Conservation (phyloP, 2,888 invertebrate genomes). For the Metacarcinus magister region DNA sequence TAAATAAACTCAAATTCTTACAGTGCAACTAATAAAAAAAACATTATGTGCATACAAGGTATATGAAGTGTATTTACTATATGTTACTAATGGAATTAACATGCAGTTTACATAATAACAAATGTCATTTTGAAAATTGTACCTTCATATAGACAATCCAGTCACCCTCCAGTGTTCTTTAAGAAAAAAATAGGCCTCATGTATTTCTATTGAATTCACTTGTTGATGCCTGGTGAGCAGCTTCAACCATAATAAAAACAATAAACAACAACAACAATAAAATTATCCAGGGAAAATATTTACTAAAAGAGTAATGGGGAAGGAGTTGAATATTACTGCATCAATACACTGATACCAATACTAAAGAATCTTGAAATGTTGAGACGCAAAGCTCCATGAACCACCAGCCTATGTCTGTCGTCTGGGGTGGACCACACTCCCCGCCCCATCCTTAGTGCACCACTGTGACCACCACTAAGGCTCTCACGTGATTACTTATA, state of each 20-base stretch:
- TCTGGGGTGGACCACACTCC: too few relatives aligned
- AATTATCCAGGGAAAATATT: too few relatives aligned
- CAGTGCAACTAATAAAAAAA: not conserved
- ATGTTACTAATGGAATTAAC: not conserved
- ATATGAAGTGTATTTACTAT: not conserved
- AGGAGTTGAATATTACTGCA: too few relatives aligned
- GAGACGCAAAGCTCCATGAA: too few relatives aligned
- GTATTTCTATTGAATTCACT: not conserved
- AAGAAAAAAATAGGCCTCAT: not conserved
- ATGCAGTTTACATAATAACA: not conserved
- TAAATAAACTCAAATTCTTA: not conserved
- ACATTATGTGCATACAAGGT: not conserved
- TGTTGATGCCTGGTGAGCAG: not conserved
- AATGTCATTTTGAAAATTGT: not conserved
- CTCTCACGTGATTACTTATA: not conserved
- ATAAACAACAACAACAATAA: not conserved
- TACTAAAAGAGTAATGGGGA: too few relatives aligned
- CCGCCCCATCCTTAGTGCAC: too few relatives aligned
- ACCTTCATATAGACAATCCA: not conserved
- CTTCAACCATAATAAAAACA: too few relatives aligned
- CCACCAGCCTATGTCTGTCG: too few relatives aligned
- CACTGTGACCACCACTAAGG: not conserved
- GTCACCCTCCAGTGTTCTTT: not conserved
- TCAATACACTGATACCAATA: too few relatives aligned
- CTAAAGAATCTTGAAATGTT: too few relatives aligned